Base-by-base conservation (phyloP, 2,888 invertebrate genomes). In the Metellina segmentata region DNA sequence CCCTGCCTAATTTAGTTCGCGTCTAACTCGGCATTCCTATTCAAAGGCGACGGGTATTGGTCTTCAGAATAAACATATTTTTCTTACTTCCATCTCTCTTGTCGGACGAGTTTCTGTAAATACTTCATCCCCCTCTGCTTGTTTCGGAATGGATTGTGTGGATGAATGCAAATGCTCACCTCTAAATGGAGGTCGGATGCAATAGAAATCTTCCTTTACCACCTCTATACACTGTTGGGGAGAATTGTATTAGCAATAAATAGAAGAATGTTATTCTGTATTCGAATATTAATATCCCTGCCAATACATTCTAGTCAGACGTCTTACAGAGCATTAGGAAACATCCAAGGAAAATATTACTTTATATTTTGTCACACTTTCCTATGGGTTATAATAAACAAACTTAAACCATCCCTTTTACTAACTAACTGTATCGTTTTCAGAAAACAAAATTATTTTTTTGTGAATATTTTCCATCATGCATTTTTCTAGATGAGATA, bases 1-100 rank as follows among this genome's bases (percentile, higher is more conserved):
- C 19, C 19, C 13, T 34, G 83, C 49, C 52, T 83, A 72, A 83
- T 72, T 83, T 74, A 52, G 72, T 52, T 20, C 52, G 52, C 16
- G 20, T 49, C 72, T 72, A 79, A 16, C 34, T 79, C 34, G 6
- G 7, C 61, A 61, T 61, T 34, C 61, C 61, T 13, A 61, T 61
- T 61, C 61, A 79, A 53, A 61, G 1, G 1, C 13, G 19, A 52
- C n/a, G 16, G 16, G 9, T 75, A 75, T 49, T 75, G 78, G 78
- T 19, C 51, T 78, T 0, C 9, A 9, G 34, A 61, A 13, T 79
- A 20, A 19, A 48, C 34, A 69, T 61, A 79, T 13, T 79, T 79
- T 69, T 61, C 16, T 53, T 9, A 11, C 52, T 52, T 51, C 20
- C 20, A 4, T 6, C 16, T 16, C 61, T 9, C 9, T 16, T 9